Evolutionary conservation across 2,113 vertebrate genomes (phyloP).

Genomic region (Uria lomvia): DNA sequence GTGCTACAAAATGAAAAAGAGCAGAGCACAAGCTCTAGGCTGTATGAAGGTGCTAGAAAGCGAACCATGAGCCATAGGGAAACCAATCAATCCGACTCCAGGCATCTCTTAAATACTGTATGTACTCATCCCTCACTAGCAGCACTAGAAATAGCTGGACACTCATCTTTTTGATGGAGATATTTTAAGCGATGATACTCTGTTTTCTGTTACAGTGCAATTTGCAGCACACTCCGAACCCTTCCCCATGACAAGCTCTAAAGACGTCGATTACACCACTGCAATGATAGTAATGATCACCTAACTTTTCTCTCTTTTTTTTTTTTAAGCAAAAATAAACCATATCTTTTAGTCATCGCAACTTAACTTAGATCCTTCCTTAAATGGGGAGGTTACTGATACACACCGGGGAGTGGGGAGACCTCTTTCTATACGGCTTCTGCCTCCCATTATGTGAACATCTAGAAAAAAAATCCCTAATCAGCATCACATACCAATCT

Average conservation of each 20-base stretch:
- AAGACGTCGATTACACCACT: not conserved
- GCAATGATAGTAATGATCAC: not conserved
- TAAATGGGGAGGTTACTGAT: not conserved
- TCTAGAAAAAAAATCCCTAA: not conserved
- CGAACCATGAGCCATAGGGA: not conserved
- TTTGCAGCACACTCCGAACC: not conserved
- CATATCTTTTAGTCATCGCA: not conserved
- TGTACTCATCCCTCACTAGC: constrained; percentile 22
- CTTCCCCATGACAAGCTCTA: not conserved
- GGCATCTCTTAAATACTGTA: constrained; percentile 37
- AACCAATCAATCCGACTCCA: not conserved
- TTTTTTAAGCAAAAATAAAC: not conserved
- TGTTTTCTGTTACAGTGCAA: constrained; percentile 18
- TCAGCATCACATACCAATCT: not conserved
- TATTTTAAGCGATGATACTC: constrained; percentile 30
- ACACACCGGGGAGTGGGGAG: not conserved
- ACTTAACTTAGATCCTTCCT: not conserved
- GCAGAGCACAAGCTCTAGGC: not conserved
- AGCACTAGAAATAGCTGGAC: constrained; percentile 41
- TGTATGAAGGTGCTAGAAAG: not conserved
- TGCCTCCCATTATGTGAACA: not conserved
- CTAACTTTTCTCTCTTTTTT: not conserved
- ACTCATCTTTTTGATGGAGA: constrained; percentile 28
- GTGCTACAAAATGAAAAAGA: not conserved
- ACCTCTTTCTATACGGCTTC: not conserved